Conservation (phyloP, 2,888 invertebrate genomes). For the Coecobrya sp. region DNA sequence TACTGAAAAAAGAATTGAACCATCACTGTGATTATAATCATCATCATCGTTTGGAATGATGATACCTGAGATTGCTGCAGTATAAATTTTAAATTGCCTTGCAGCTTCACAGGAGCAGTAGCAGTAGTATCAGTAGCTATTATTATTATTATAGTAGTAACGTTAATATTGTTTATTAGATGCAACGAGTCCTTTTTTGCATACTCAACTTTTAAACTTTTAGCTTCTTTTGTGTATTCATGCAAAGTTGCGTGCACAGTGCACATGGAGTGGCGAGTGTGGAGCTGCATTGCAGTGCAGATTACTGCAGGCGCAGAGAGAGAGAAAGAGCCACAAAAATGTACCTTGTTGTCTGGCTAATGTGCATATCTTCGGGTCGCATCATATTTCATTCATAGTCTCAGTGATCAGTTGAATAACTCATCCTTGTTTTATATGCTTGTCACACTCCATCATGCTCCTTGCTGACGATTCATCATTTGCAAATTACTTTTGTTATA, state of each 20-base stretch:
- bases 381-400: slow-evolving; percentile 53
- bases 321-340: neutral
- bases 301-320: neutral
- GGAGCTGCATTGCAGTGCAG: neutral
- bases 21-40: no score
- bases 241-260: slow-evolving; percentile 25
- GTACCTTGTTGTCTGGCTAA: slow-evolving; percentile 20
- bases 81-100: slow-evolving; percentile 20
- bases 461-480: slow-evolving; percentile 50
- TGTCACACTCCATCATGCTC: slow-evolving; percentile 61
- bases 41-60: slow-evolving; percentile 8
- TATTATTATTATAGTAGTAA: slow-evolving; percentile 8
- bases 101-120: neutral
- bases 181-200: slow-evolving; percentile 34
- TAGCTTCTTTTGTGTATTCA: slow-evolving; percentile 31
- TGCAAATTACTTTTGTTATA: slow-evolving; percentile 27
- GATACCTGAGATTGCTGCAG: slow-evolving; percentile 9
- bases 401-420: slow-evolving; percentile 41
- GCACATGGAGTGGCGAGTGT: neutral
- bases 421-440: slow-evolving; percentile 59
- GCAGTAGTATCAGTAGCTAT: slow-evolving; percentile 6
- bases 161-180: slow-evolving; percentile 30
- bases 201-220: slow-evolving; percentile 28
- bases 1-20: slow-evolving; percentile 29
- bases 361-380: slow-evolving; percentile 41